Conservation (phyloP, 1,140 invertebrate species). For the Eumaeus atala region DNA sequence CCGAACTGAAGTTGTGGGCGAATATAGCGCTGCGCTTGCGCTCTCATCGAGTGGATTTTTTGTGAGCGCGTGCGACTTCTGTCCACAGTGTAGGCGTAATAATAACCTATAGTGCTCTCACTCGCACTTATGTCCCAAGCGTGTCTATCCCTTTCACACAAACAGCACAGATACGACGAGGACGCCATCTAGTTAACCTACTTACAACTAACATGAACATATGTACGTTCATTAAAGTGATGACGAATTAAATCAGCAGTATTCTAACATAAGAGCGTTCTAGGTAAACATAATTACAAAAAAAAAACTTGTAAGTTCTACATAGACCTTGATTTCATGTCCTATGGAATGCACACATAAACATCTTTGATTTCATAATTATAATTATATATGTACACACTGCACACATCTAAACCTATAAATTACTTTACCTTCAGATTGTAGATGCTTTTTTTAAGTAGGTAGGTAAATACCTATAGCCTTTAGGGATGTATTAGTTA, state of each 20-base stretch:
- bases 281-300: conserved; percentile 9
- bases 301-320: conserved; percentile 6
- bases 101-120: conserved; percentile 50
- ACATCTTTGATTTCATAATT: no score
- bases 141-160: conserved; percentile 31
- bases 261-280: conserved; percentile 4
- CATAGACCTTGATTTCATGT: conserved; percentile 6
- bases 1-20: conserved; percentile 72
- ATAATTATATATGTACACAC: no score
- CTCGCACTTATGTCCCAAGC: conserved; percentile 29
- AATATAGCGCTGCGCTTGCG: conserved; percentile 69
- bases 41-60: conserved; percentile 66
- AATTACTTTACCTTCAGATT: no score
- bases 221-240: conserved; percentile 33
- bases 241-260: conserved; percentile 20
- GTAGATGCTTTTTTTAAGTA: no score
- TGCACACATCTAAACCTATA: no score
- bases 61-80: conserved; percentile 66
- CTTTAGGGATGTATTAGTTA: no score
- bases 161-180: conserved; percentile 31
- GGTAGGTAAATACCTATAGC: no score
- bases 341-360: neutral
- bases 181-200: conserved; percentile 60
- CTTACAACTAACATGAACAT: conserved; percentile 40
- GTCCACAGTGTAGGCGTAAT: conserved; percentile 64